Base-by-base conservation (phyloP, 1,140 invertebrate species). In the Drosophila tani region DNA sequence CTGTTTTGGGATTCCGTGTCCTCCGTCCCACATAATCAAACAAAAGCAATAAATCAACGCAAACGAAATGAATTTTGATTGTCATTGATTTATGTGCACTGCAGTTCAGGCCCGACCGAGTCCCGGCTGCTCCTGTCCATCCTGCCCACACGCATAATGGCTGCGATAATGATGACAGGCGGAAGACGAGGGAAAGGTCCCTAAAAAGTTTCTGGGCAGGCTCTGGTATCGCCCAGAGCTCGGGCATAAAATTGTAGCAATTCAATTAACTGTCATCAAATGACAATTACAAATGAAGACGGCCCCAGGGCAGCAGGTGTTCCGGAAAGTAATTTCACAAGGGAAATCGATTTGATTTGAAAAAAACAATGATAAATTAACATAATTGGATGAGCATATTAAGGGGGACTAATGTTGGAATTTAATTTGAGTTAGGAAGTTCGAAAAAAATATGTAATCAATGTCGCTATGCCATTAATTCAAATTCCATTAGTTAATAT, bases 41-140 rank as follows among this genome's bases (percentile, higher is more conserved):
- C 84, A 88, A 84, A 84, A 73, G 84, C 84, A 88, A 88, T 88
- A 88, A 88, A 88, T 88, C 85, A 90, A 79, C 53, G 81, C 70
- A 75, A 79, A 79, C 77, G 85, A 90, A 88, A 88, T 84, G 85
- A 88, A 90, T 88, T 88, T 88, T 88, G 85, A 88, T 88, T 90
- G 85, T 88, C 85, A 88, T 88, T 88, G 85, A 88, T 88, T 88
- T 87, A 88, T 88, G 85, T 81, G 69, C 63, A 76, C 59, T 88
- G 77, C 84, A 84, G 59, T 87, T 70, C 51, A 38, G 64, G 56
- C 41, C 8, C n/a, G 46, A 12, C 45, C 81, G 79, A 75, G 63
- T 57, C 67, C 78, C 49, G 46, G 15, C 2, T 9, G 32, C 63
- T 46, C 51, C 53, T 56, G 71, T 47, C 51, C 63, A 59, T 32